Conservation (phyloP, 92 coral and sea anemone genomes). For the Zoanthus sansibaricus region DNA sequence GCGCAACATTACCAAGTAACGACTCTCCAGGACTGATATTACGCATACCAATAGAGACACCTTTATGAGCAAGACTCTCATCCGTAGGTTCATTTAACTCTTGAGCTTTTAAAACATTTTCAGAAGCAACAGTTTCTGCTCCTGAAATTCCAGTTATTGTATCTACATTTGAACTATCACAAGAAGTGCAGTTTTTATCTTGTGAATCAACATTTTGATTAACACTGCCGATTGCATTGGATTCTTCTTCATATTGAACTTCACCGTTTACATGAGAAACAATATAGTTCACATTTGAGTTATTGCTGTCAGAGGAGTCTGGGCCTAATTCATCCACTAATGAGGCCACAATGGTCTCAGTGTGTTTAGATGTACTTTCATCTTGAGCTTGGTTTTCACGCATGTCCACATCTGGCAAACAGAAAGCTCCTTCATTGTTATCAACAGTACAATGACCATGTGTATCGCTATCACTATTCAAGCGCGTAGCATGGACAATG, state of each 20-base stretch:
- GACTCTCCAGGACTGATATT: constrained; percentile 86
- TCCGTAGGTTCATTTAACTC: background rate
- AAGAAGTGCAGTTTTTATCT: too few species aligned
- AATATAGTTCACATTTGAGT: background rate
- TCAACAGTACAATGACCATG: background rate
- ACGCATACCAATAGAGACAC: constrained; percentile 37
- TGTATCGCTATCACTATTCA: background rate
- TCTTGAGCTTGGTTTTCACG: constrained; percentile 17
- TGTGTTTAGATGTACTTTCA: background rate
- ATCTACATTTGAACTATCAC: background rate
- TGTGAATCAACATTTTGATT: background rate
- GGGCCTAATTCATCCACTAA: constrained; percentile 20
- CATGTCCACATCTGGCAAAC: background rate
- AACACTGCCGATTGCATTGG: background rate
- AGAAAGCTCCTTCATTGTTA: background rate
- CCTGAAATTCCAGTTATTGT: background rate
- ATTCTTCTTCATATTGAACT: background rate
- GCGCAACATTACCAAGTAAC: constrained; percentile 90
- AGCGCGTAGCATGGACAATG: background rate
- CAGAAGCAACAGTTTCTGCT: background rate
- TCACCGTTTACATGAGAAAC: background rate
- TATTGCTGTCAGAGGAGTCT: background rate
- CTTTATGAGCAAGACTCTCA: constrained; percentile 3
- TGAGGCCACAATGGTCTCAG: constrained; percentile 26
- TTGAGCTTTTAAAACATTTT: background rate